These are phyloP conservation scores for Danionella dracula DNA, from an alignment of 2,797 vertebrate species.

Conservation along the genomic window DNA sequence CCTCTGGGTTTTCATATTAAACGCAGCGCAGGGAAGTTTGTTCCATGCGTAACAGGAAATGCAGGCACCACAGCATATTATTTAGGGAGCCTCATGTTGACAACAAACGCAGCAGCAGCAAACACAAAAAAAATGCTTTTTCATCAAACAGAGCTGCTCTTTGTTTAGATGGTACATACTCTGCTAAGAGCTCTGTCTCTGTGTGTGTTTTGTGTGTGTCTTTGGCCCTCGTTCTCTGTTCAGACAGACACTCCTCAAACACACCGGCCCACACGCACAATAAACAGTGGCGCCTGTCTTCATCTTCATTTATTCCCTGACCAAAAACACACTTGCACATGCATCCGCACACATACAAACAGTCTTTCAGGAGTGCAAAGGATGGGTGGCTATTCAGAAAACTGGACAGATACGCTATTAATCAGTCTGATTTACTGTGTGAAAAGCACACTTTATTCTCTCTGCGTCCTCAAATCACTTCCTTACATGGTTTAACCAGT, in stretches of 20 bases:
- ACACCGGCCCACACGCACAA: constrained; percentile 36
- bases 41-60: background rate
- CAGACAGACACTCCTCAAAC: constrained; percentile 42
- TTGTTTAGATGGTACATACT: constrained; percentile 38
- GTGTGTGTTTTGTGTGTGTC: constrained; percentile 18
- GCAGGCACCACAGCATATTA: constrained; percentile 3
- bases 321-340: constrained; percentile 2
- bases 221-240: constrained; percentile 31
- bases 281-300: constrained; percentile 47
- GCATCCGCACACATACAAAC: constrained; percentile 17
- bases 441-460: constrained; percentile 18
- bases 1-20: background rate
- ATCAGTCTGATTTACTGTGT: constrained; percentile 28
- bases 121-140: constrained; percentile 18
- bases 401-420: constrained; percentile 34
- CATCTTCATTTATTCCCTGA: constrained; percentile 43
- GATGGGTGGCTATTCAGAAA: constrained; percentile 16
- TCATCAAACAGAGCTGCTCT: constrained; percentile 20
- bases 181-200: constrained; percentile 12
- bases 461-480: constrained; percentile 8
- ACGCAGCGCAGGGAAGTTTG: constrained; percentile 1
- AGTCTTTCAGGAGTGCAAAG: constrained; percentile 18
- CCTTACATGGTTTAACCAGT: constrained; percentile 17
- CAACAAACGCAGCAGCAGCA: constrained; percentile 1
- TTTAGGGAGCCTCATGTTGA: constrained; percentile 10